Percentiles rank a stretch among this genome's conserved stretches.
Evolutionary conservation across 2,113 vertebrate species (phyloP).

Genomic region (Xenopus tropicalis): UCB_Xtro_10.0 CM004447.2:31198501-31199000

Average conservation of each 20-base stretch:
- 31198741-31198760: constrained; percentile 12
- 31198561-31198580: too few species aligned
- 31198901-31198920: constrained; percentile 48
- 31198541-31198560: too few species aligned
- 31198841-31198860: constrained; percentile 5
- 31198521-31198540: too few species aligned
- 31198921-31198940: constrained; percentile 64
- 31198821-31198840: constrained; percentile 28
- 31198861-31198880: constrained; percentile 20
- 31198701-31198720: constrained; percentile 14
- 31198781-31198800: background rate
- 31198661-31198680: constrained; percentile 1
- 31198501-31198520: too few species aligned
- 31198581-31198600: background rate
- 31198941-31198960: constrained; percentile 57
- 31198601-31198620: background rate
- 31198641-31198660: background rate
- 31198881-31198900: constrained; percentile 51
- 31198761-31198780: background rate
- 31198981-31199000: constrained; percentile 73
- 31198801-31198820: constrained; percentile 7
- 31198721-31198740: constrained; percentile 17
- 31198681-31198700: constrained; percentile 34
- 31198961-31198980: constrained; percentile 65
- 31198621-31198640: background rate